Evolutionary conservation across 2,888 invertebrate species (phyloP).

Genomic region (Xestia c-nigrum): DNA sequence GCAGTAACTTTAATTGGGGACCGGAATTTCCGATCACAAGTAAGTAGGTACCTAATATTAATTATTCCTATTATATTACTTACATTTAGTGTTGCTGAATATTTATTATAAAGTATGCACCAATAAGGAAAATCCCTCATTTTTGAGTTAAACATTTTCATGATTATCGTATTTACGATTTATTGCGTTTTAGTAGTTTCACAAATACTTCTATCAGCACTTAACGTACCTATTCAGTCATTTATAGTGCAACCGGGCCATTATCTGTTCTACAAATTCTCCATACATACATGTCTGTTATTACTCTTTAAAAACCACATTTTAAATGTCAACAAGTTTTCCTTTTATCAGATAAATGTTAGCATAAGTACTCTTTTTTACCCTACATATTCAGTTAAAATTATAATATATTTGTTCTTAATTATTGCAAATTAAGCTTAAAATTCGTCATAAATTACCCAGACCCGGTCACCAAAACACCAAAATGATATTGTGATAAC

Average conservation of each 20-base stretch:
- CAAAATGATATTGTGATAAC: neutral
- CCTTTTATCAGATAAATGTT: neutral
- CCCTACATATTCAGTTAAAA: neutral
- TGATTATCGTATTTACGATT: neutral
- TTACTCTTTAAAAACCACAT: neutral
- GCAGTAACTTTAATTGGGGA: neutral
- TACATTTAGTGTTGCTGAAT: constrained; percentile 14
- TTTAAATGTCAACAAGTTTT: neutral
- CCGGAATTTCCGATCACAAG: neutral
- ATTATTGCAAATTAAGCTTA: neutral
- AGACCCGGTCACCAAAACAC: neutral
- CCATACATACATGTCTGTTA: neutral
- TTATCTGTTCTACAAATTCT: too few relatives aligned
- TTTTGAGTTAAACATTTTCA: neutral
- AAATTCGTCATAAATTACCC: neutral
- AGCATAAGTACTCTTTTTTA: neutral
- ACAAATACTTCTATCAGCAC: neutral
- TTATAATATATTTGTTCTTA: neutral
- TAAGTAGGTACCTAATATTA: neutral
- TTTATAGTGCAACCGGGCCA: neutral
- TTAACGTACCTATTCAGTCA: neutral
- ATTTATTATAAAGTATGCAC: constrained; percentile 13
- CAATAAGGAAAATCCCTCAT: neutral
- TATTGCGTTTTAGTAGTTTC: neutral
- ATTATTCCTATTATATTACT: constrained; percentile 13